Conservation (phyloP, 2,888 invertebrate genomes). For the Eupithecia dodoneata region DNA sequence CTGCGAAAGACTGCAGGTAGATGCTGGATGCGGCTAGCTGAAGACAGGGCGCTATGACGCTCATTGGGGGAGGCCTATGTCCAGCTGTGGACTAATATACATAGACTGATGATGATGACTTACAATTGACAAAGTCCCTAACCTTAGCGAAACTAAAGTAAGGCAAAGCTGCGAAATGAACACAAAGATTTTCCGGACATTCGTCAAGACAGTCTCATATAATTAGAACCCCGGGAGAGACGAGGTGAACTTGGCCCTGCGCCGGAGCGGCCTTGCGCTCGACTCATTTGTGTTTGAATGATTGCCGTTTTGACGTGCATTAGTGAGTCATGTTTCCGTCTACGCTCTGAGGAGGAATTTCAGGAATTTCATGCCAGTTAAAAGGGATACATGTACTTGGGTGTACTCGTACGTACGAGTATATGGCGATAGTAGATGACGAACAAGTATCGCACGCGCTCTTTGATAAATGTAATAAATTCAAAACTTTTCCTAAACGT, state of each 20-base stretch:
- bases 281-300: conserved; percentile 61
- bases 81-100: no score
- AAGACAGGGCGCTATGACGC: no score
- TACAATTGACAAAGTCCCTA: background rate
- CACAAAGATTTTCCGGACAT: background rate
- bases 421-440: background rate
- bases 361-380: conserved; percentile 13
- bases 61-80: no score
- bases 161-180: background rate
- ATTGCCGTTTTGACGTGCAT: conserved; percentile 61
- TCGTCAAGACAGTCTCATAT: conserved; percentile 3
- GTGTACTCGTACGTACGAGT: background rate
- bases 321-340: conserved; percentile 68
- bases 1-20: no score
- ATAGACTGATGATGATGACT: background rate
- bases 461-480: background rate
- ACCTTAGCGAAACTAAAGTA: background rate
- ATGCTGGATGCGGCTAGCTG: no score
- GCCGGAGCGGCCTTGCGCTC: conserved; percentile 55
- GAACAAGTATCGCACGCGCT: background rate
- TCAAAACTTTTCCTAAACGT: background rate
- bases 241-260: conserved; percentile 32
- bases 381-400: background rate
- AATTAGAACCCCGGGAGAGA: conserved; percentile 19
- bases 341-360: conserved; percentile 40